Base-by-base conservation (phyloP, 30 jellyfish, hydroid and myxozoan species). In the Morbakka virulenta region DNA sequence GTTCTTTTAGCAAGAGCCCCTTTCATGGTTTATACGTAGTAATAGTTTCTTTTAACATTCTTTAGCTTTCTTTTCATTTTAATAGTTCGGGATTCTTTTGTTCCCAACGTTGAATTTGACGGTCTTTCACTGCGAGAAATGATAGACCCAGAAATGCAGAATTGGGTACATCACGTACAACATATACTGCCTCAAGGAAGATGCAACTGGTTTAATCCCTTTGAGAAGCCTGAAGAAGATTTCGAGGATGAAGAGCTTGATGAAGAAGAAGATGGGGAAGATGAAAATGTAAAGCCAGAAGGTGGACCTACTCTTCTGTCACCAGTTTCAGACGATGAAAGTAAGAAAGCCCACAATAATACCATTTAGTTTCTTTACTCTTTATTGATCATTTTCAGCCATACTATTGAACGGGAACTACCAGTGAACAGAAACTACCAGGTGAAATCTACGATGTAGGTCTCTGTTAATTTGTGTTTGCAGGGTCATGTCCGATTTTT, bases 91-190 rank as follows among this genome's bases (percentile, higher is more conserved):
- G 89, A 85, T 31, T 30, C 96, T 17, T 91, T 64, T 47, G 88
- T 76, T 73, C 78, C 48, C 20, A 91, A 91, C 70, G 71, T 52
- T 13, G 98, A 91, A n/a, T 91, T 84, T 68, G 98, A 91, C 32
- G 98, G 98, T 28, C 49, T 91, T 57, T 48, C 98, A 25, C 23
- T 91, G 21, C 83, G 69, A n/a, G 98, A 91, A 13, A 62, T 91
- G 67, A 41, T 69, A 20, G 98, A 91, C 41, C 96, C 98, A 2
- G 47, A 89, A 9, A 91, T 91, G 98, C 69, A 22, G 1, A 67
- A 52, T 47, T 91, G 98, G 98, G 92, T 85, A 23, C 98, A 91
- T 69, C 98, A 91, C 64, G 90, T 88, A 70, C 98, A 91, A 74
- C 80, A 75, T 72, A 75, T 91, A 28, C 87, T 91, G 2, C 96